Evolutionary conservation across 1,140 invertebrate species (phyloP).

Genomic region (Kradibia gibbosae): DNA sequence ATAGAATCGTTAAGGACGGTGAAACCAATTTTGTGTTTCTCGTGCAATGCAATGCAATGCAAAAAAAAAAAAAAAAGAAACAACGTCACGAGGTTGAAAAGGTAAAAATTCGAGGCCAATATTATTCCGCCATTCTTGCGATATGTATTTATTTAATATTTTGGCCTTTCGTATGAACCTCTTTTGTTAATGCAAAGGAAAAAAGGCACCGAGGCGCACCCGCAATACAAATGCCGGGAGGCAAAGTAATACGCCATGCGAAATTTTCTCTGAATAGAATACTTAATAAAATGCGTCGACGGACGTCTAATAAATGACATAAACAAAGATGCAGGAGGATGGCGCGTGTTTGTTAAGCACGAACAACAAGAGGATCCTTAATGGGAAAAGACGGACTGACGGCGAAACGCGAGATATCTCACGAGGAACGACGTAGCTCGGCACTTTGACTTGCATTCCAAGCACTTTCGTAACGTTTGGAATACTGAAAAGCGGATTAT

Average conservation of each 20-base stretch:
- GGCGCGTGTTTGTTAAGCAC: not conserved
- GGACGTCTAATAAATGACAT: not conserved
- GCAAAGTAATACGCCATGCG: not conserved
- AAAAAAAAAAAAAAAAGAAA: too few relatives aligned
- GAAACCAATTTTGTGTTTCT: too few relatives aligned
- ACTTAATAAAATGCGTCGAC: constrained; percentile 11
- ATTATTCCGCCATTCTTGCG: too few relatives aligned
- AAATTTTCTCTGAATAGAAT: not conserved
- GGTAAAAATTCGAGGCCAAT: too few relatives aligned
- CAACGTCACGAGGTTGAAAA: too few relatives aligned
- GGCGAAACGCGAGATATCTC: not conserved
- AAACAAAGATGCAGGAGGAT: not conserved
- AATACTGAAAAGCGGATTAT: constrained; percentile 63
- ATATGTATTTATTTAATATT: too few relatives aligned
- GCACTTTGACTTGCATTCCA: constrained; percentile 51
- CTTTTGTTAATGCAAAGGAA: too few relatives aligned
- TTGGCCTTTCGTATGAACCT: too few relatives aligned
- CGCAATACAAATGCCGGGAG: too few relatives aligned
- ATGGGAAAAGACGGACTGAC: constrained; percentile 2
- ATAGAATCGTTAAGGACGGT: too few relatives aligned
- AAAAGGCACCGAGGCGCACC: too few relatives aligned
- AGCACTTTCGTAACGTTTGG: constrained; percentile 59
- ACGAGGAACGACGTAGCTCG: not conserved
- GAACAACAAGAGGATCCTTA: constrained; percentile 20
- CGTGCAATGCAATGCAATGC: too few relatives aligned